These are phyloP conservation scores for Eptatretus burgeri DNA, from an alignment of 2,113 vertebrate species.

Conservation along the genomic window DNA sequence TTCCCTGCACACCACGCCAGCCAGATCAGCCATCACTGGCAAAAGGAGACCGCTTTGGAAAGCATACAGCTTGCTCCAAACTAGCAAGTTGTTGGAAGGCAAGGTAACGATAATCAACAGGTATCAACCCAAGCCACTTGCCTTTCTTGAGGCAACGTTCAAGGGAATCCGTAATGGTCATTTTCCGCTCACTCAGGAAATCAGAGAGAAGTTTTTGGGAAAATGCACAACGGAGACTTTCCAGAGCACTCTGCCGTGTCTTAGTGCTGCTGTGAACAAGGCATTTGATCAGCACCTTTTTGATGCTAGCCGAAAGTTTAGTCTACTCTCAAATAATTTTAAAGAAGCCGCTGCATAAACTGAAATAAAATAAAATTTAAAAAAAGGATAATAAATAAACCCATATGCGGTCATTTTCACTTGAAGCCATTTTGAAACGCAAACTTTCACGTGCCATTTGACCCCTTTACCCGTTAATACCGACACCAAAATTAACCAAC, in stretches of 20 bases:
- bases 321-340: background rate
- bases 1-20: slow-evolving; percentile 23
- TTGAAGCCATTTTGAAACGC: background rate
- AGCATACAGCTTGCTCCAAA: background rate
- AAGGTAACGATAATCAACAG: slow-evolving; percentile 9
- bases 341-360: background rate
- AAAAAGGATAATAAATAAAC: background rate
- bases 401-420: background rate
- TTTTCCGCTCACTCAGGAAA: slow-evolving; percentile 38
- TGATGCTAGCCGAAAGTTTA: background rate
- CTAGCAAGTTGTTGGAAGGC: background rate
- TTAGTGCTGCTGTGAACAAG: slow-evolving; percentile 23
- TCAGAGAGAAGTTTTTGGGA: slow-evolving; percentile 35
- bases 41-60: background rate
- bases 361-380: background rate
- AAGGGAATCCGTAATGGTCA: slow-evolving; percentile 43
- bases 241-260: slow-evolving; percentile 35
- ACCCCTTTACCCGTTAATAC: background rate
- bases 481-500: background rate
- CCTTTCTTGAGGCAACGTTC: slow-evolving; percentile 77
- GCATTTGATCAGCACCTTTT: background rate
- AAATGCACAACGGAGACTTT: slow-evolving; percentile 37
- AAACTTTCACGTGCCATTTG: background rate
- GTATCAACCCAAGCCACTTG: slow-evolving; percentile 10
- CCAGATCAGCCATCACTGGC: background rate